Evolutionary conservation across 2,888 invertebrate species (phyloP), one percentile per base, ranked within the genome.

Genomic region (Andricus curvator): DNA sequence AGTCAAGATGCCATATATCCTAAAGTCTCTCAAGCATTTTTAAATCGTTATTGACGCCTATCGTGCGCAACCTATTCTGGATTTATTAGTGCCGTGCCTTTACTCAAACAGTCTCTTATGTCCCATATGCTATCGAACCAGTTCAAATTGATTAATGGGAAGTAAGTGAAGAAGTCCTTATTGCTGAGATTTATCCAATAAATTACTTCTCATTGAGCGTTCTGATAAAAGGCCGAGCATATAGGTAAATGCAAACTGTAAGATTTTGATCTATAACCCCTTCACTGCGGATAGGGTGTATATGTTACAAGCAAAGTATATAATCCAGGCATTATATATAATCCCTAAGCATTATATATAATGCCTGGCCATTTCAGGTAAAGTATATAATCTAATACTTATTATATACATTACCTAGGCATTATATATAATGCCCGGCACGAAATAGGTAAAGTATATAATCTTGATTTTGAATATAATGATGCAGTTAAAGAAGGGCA

Each of bases 1-100:
- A 48, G 20, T 25, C 56, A 37, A 68, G 33, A 29, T 70, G 33
- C 68, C 41, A 77, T 80, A 78, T 76, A 82, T 80, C 81, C 33
- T 48, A 77, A 70, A 80, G 65, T 60, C 77, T 68, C 78, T 77
- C 62, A 64, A 79, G 80, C 81, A 81, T 79, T 81, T 81, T 76
- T 78, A 82, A 85, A 84, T 83, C 81, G 82, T 77, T 82, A 74
- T 79, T 79, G 67, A 81, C 80, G 79, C 83, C 77, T 78, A 81
- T 74, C 64, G 20, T 60, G 44, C 25, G 22, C 48, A 48, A 76
- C 20, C 41, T 76, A 25, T n/a, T 76, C 6, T 51, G 13, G 22
- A 33, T 41, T 68, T 68, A 68, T 44, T 68, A 41, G n/a, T 68
- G 6, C 2, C 20, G 6, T 68, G 33, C 29, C 17, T 15, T 29